Evolutionary conservation across 2,797 vertebrate species (phyloP).

Genomic region (Poeciliopsis presidionis): DNA sequence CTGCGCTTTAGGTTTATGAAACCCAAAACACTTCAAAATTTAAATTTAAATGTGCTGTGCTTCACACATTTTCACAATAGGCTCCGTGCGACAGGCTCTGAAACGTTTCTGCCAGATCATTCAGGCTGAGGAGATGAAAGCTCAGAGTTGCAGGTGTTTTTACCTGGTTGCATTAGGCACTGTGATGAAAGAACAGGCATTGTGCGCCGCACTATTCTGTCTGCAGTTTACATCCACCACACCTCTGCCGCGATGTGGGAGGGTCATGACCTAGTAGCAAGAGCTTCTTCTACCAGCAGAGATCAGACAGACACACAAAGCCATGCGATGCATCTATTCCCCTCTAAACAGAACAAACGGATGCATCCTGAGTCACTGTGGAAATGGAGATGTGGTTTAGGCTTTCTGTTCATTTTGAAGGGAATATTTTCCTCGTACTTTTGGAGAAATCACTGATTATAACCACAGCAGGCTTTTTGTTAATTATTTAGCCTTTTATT

Average conservation of each 20-base stretch:
- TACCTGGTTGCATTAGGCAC: constrained; percentile 41
- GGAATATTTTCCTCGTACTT: not conserved
- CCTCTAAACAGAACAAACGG: constrained; percentile 54
- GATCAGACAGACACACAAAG: constrained; percentile 55
- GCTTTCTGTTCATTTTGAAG: not conserved
- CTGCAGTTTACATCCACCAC: constrained; percentile 35
- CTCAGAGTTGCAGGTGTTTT: constrained; percentile 44
- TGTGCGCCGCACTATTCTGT: constrained; percentile 46
- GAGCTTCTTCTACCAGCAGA: constrained; percentile 51
- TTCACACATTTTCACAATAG: not conserved
- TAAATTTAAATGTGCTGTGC: constrained; percentile 8
- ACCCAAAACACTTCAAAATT: not conserved
- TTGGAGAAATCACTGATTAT: not conserved
- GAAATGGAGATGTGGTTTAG: constrained; percentile 21
- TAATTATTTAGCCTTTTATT: not conserved
- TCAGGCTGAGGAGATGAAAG: constrained; percentile 46
- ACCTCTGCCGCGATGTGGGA: constrained; percentile 27
- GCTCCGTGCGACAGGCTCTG: constrained; percentile 20
- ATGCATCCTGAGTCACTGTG: constrained; percentile 46
- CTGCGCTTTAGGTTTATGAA: not conserved
- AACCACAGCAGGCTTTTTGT: not conserved
- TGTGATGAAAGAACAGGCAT: constrained; percentile 45
- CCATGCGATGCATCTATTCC: constrained; percentile 27
- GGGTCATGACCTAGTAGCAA: constrained; percentile 58
- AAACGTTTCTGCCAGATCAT: constrained; percentile 18